Conservation (phyloP, 2,888 invertebrate species). For the Gymnoscelis rufifasciata region DNA sequence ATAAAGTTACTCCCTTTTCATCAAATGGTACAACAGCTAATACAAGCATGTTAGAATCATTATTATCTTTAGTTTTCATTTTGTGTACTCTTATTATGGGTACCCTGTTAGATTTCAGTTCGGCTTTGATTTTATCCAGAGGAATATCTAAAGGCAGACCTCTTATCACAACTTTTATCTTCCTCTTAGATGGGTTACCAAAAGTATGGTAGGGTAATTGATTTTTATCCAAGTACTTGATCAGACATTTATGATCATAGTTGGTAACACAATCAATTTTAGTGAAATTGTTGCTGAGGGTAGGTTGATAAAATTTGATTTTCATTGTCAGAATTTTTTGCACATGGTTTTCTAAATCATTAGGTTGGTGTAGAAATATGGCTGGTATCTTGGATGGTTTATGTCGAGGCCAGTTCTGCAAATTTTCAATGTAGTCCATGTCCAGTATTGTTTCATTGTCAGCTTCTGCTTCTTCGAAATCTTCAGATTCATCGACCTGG, state of each 20-base stretch:
- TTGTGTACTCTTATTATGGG: slow-evolving; percentile 50
- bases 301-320: slow-evolving; percentile 42
- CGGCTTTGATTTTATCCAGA: slow-evolving; percentile 38
- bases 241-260: slow-evolving; percentile 43
- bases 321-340: slow-evolving; percentile 35
- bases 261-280: slow-evolving; percentile 42
- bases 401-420: slow-evolving; percentile 40
- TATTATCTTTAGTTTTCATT: slow-evolving; percentile 42
- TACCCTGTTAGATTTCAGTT: slow-evolving; percentile 41
- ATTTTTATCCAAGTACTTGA: slow-evolving; percentile 44
- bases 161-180: slow-evolving; percentile 52
- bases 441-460: slow-evolving; percentile 13
- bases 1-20: slow-evolving; percentile 39
- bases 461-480: background rate
- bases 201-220: slow-evolving; percentile 55
- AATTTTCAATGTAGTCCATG: slow-evolving; percentile 1
- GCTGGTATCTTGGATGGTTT: slow-evolving; percentile 40
- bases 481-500: background rate
- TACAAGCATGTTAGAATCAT: slow-evolving; percentile 38
- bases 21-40: slow-evolving; percentile 48
- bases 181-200: slow-evolving; percentile 46
- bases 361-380: slow-evolving; percentile 48
- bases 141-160: slow-evolving; percentile 45
- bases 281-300: slow-evolving; percentile 31
- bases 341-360: slow-evolving; percentile 37